phyloP scores from a whole-genome alignment of 2,888 invertebrate genomes.

The Pediacus dermestoides region DNA sequence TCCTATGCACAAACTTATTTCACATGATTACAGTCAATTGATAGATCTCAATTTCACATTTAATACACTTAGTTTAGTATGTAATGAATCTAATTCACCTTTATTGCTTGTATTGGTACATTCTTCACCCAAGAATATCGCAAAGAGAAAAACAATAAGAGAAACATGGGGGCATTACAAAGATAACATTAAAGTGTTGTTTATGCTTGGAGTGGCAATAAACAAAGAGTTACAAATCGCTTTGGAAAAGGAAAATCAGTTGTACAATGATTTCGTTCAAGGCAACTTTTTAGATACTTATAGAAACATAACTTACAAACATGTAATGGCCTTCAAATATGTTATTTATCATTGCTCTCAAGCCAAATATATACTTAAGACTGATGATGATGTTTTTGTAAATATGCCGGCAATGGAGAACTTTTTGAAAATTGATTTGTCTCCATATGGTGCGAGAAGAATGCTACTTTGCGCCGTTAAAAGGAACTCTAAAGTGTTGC shows the following conservation, averaged over 20 bases:
- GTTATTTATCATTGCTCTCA: conserved; percentile 65
- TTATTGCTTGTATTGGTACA: conserved; percentile 61
- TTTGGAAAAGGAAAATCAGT: conserved; percentile 54
- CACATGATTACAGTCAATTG: conserved; percentile 29
- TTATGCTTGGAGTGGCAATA: conserved; percentile 61
- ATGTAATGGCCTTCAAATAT: conserved; percentile 80
- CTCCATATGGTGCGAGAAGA: conserved; percentile 58
- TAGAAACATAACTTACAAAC: conserved; percentile 79
- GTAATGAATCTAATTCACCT: conserved; percentile 25
- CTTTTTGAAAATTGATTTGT: conserved; percentile 57
- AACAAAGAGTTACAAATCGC: conserved; percentile 36
- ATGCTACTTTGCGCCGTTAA: conserved; percentile 62
- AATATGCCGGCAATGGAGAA: conserved; percentile 61
- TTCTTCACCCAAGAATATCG: conserved; percentile 64
- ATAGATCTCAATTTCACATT: conserved; percentile 31
- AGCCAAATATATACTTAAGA: conserved; percentile 65
- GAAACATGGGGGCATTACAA: conserved; percentile 67
- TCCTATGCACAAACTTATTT: conserved; percentile 24
- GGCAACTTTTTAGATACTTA: conserved; percentile 76
- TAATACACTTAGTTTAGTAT: conserved; percentile 24
- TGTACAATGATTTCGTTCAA: conserved; percentile 67
- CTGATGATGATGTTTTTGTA: conserved; percentile 75
- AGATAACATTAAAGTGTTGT: conserved; percentile 58
- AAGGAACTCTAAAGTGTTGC: conserved; percentile 23
- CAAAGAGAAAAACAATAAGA: conserved; percentile 65